A percentile compares a stretch with the other conserved stretches of the same genome.
These are phyloP conservation scores for Odontophorus gujanensis DNA, from an alignment of 2,113 vertebrate genomes.

Conservation along the genomic window DNA sequence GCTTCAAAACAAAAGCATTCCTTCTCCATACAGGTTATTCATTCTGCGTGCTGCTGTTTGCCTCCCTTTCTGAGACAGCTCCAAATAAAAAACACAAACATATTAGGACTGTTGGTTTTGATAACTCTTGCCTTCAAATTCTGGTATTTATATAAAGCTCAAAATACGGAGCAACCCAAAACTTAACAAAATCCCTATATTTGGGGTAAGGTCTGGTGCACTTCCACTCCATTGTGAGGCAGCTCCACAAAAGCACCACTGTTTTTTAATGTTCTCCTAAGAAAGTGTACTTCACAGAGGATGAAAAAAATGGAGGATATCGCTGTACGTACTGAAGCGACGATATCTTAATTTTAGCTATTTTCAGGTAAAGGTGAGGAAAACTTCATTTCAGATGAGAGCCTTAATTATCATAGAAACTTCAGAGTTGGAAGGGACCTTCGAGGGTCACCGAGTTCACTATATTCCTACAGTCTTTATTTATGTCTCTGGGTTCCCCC, in stretches of 20 bases:
- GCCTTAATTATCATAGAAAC: neutral
- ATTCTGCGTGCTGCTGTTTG: neutral
- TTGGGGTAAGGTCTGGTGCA: neutral
- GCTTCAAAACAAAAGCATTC: neutral
- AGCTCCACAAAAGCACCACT: neutral
- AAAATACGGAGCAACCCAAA: neutral
- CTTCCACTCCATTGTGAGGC: neutral
- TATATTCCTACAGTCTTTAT: neutral
- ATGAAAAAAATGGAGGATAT: neutral
- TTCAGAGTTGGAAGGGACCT: too few species aligned
- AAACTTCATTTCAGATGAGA: neutral
- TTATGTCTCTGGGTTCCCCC: neutral
- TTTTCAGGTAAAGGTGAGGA: neutral
- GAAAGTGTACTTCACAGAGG: neutral
- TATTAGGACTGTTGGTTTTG: neutral
- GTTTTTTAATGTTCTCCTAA: neutral
- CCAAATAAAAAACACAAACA: neutral
- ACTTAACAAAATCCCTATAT: neutral
- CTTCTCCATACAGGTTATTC: neutral
- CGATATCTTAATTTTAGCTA: neutral
- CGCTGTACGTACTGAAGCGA: rapidly evolving
- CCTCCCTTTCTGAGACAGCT: neutral
- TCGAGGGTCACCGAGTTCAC: too few species aligned
- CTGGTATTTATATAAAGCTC: neutral
- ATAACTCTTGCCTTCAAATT: neutral